These are phyloP conservation scores for Cettia cetti DNA, from an alignment of 2,113 vertebrate species.

Conservation along the genomic window DNA sequence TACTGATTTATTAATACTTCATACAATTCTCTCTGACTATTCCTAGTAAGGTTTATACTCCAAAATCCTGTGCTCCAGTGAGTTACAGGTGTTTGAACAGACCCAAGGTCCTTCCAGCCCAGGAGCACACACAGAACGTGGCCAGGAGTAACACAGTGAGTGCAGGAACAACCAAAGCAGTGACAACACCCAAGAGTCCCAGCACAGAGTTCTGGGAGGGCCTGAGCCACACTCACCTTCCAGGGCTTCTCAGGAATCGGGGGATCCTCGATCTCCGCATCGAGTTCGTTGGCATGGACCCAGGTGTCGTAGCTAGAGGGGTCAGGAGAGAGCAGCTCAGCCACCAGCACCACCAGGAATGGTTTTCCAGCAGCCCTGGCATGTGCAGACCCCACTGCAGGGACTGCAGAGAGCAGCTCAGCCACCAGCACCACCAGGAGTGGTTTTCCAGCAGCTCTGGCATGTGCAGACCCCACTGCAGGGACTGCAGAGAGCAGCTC, in stretches of 20 bases:
- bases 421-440: not conserved
- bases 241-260: slow-evolving; percentile 89
- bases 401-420: not conserved
- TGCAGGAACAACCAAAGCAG: not conserved
- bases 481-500: not conserved
- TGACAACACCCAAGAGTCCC: fast-evolving
- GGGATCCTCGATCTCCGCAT: slow-evolving; percentile 91
- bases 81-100: not conserved
- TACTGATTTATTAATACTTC: not conserved
- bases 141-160: fast-evolving
- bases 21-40: not conserved
- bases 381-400: too few relatives aligned
- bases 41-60: not conserved
- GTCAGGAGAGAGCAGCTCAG: not conserved
- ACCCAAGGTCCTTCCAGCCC: not conserved
- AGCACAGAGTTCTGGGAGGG: too few relatives aligned
- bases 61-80: not conserved
- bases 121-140: not conserved
- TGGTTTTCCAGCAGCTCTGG: not conserved
- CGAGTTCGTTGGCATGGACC: slow-evolving; percentile 88
- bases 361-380: not conserved
- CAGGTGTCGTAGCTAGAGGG: slow-evolving; percentile 91
- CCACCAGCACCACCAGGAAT: not conserved
- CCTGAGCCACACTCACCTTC: slow-evolving; percentile 76
- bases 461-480: too few relatives aligned